Base-by-base conservation (phyloP, 1,140 invertebrate genomes). In the Glossosoma conforme region DNA sequence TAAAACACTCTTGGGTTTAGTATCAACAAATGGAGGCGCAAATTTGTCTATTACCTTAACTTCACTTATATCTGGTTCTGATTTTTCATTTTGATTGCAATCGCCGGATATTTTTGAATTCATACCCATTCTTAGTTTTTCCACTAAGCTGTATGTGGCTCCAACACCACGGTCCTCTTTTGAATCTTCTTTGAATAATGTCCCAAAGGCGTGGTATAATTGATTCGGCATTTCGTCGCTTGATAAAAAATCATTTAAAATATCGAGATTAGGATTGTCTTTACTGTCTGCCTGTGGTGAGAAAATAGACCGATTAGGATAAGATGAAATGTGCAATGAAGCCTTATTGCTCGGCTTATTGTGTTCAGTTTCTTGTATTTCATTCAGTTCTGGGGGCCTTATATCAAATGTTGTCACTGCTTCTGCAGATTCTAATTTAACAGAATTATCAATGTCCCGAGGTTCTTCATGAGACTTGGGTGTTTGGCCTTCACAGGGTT, bases 71-170 rank as follows among this genome's bases (percentile, higher is more conserved):
- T 57, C 55, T 32, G 28, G 32, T 15, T 47, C 44, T 6, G 41
- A 45, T 13, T 24, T 24, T 47, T 59, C 49, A 46, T 47, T 38
- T 43, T 54, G 58, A 46, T 37, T 53, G 43, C 35, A 46, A 38
- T 32, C 38, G 18, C 20, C 42, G 22, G 50, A 25, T 45, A 54
- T 61, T 33, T 54, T 56, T 10, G 49, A 49, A 25, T 22, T 73
- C 24, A 70, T 58, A 52, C 69, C 67, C 74, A 87, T 78, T 43
- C 86, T 69, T 11, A 90, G 66, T 65, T 89, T 86, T 56, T 89
- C 85, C 6, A 91, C 86, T 13, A 91, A 66, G 70, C 88, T 83
- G 19, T 86, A 65, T 1, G 87, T 89, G 69, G 87, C 87, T 32
- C 83, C 69, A 0, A 84, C 84, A 60, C 87, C 65, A 56, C 71